These are phyloP conservation scores for Gracilinanus agilis DNA, from an alignment of 2,113 vertebrate species.

Conservation along the genomic window DNA sequence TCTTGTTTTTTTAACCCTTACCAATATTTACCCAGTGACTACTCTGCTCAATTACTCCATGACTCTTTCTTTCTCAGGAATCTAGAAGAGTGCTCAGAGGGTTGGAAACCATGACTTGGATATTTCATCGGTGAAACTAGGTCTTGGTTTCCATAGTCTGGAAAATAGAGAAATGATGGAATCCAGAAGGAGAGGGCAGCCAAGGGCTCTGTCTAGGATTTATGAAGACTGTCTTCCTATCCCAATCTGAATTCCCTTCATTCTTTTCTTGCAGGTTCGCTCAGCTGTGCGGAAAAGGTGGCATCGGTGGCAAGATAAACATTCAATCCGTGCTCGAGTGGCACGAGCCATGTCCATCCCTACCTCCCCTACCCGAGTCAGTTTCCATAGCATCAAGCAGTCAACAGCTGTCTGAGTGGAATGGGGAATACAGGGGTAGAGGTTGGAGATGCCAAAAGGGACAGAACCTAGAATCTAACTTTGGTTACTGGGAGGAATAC, in stretches of 20 bases:
- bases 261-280: slow-evolving; percentile 87
- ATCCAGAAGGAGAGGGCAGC: neutral
- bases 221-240: neutral
- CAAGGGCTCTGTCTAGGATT: neutral
- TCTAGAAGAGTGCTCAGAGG: neutral
- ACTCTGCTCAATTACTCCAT: neutral
- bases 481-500: fast-evolving
- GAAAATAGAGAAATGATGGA: neutral
- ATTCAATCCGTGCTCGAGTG: slow-evolving; percentile 92
- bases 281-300: slow-evolving; percentile 94
- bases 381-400: slow-evolving; percentile 99
- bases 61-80: neutral
- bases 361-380: slow-evolving; percentile 95
- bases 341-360: slow-evolving; percentile 98
- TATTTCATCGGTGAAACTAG: neutral
- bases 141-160: neutral
- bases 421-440: fast-evolving
- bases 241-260: fast-evolving
- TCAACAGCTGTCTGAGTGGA: slow-evolving; percentile 83
- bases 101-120: neutral
- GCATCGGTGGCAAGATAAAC: slow-evolving; percentile 97
- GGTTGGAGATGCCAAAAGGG: neutral
- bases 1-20: neutral
- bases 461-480: neutral
- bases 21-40: neutral